A percentile compares a stretch with the other conserved stretches of the same genome.
These are phyloP conservation scores for Coelogynopora nodosa DNA, from an alignment of 2,888 invertebrate genomes.

Conservation along the genomic window DNA sequence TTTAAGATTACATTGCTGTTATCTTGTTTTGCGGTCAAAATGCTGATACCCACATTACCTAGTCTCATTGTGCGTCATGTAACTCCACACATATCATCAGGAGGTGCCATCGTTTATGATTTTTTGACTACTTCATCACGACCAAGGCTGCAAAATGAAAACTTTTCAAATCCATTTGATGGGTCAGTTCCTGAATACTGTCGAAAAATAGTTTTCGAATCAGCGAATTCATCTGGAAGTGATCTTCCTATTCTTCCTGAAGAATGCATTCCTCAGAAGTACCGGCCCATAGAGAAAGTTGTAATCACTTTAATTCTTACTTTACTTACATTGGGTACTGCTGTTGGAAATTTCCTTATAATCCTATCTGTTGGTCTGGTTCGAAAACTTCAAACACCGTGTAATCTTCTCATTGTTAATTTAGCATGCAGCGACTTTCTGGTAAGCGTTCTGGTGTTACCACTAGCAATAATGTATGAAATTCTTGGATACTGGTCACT, in stretches of 20 bases:
- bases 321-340: constrained; percentile 56
- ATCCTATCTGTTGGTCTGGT: constrained; percentile 61
- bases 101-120: background rate
- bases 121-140: background rate
- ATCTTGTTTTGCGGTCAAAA: background rate
- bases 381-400: constrained; percentile 54
- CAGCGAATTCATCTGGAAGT: background rate
- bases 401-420: constrained; percentile 56
- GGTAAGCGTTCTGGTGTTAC: constrained; percentile 62
- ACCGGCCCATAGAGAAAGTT: constrained; percentile 7
- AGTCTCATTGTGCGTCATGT: background rate
- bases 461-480: constrained; percentile 56
- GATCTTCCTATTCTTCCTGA: background rate
- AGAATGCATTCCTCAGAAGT: background rate
- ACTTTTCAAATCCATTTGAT: background rate
- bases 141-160: background rate
- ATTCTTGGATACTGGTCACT: constrained; percentile 48
- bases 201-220: background rate
- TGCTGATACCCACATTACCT: background rate
- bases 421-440: constrained; percentile 62
- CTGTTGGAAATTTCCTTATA: constrained; percentile 61
- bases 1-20: background rate
- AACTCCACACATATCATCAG: background rate
- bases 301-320: constrained; percentile 26
- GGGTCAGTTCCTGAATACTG: background rate